Percentiles rank a stretch among this genome's conserved stretches.
These are phyloP conservation scores for Zaprionus obscuricornis DNA, from an alignment of 2,888 invertebrate genomes.

Conservation along the genomic window DNA sequence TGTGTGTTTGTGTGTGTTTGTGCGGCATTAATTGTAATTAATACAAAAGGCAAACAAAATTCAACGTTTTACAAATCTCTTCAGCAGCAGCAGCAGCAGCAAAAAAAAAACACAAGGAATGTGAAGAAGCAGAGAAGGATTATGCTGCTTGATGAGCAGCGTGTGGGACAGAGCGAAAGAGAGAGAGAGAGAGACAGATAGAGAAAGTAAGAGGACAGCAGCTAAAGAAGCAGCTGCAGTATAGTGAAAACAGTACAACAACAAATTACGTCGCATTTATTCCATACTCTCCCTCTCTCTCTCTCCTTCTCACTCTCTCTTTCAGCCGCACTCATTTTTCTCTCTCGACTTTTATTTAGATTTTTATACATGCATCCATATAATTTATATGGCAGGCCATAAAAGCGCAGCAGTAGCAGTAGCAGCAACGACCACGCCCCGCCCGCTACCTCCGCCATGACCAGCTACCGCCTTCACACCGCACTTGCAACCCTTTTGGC, in stretches of 20 bases:
- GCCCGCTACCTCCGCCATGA: no score
- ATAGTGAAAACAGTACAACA: not conserved
- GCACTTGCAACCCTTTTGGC: not conserved
- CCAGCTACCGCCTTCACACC: not conserved
- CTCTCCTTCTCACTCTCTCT: no score
- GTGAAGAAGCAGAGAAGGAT: no score
- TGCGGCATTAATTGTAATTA: conserved; percentile 39
- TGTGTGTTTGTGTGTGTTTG: conserved; percentile 8
- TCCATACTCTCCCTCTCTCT: conserved; percentile 1
- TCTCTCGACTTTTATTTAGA: conserved; percentile 48
- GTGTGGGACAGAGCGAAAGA: no score
- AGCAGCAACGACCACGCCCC: not conserved
- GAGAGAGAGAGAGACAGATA: no score
- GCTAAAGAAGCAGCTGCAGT: not conserved
- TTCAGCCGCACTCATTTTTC: no score
- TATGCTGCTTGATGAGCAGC: no score
- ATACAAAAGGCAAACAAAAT: conserved; percentile 39
- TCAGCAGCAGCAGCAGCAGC: not conserved
- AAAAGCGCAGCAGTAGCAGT: conserved; percentile 54
- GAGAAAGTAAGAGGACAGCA: no score
- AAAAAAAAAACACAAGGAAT: not conserved
- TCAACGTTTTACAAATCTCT: conserved; percentile 18
- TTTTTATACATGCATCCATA: conserved; percentile 35
- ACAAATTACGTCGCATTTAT: conserved; percentile 29
- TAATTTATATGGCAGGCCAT: conserved; percentile 58